Evolutionary conservation across 2,113 vertebrate species (phyloP), one percentile per base, ranked within the genome.

Genomic region (Orcinus orca): DNA sequence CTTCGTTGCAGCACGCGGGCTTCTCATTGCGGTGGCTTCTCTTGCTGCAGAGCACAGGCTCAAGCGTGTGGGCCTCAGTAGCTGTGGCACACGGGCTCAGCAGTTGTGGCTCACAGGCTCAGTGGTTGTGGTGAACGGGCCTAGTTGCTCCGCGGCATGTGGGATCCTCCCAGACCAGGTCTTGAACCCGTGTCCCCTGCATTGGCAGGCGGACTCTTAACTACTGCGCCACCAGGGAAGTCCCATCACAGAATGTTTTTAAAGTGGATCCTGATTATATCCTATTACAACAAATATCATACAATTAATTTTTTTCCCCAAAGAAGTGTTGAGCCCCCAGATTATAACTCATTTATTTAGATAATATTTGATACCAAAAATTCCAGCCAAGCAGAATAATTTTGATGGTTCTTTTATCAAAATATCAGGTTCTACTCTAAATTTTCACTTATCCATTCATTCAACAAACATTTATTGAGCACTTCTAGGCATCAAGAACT

Each of bases 281-380:
- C 33, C 29, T 84, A 76, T 70, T 83, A 87, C 26, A 93, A 83
- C 10, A 92, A 95, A 83, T 90, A 92, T 21, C 12, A 90, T 44
- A 76, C 3, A 79, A 58, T 93, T 76, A 93, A 70, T 81, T 97
- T 36, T 55, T 88, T 6, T 38, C 55, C 31, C 50, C 63, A 71
- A 92, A 93, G 20, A 92, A 73, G 17, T 67, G 33, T 81, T 81
- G 26, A 65, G 38, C 6, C 38, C 33, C 29, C 9, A 50, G 44
- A 79, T 70, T 96, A 36, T 68, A 81, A 58, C 9, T 71, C 55
- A 95, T 50, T 96, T 88, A 92, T 90, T 83, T 92, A 92, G 53
- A n/a, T 14, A 81, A 21, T 41, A 92, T 90, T 96, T 84, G 8
- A 63, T 84, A 88, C 26, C 17, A 95, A 87, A 80, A 93, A 67